phyloP scores from a whole-genome alignment of 2,113 vertebrate species.

The Ctenomys sociabilis region DNA sequence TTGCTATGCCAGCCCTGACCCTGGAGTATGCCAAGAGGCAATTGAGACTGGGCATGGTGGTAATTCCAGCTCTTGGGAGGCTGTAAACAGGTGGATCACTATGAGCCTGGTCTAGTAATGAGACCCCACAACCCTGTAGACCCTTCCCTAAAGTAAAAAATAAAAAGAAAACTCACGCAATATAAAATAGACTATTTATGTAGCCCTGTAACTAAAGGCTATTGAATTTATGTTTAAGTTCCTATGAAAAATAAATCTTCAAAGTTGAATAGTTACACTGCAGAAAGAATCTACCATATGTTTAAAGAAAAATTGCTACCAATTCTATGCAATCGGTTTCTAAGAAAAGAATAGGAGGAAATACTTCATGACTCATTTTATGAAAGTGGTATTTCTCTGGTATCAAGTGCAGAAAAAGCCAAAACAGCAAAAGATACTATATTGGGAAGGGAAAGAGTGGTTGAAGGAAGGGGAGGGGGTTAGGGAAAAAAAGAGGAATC shows the following conservation, averaged over 20 bases:
- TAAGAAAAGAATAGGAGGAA: not conserved
- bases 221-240: not conserved
- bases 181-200: not conserved
- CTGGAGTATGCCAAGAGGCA: too few species aligned
- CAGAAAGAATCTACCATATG: not conserved
- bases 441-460: too few species aligned
- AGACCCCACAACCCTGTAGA: too few species aligned
- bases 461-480: too few species aligned
- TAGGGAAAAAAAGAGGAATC: too few species aligned
- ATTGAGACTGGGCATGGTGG: too few species aligned
- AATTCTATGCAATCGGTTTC: not conserved
- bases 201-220: not conserved
- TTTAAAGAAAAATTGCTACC: not conserved
- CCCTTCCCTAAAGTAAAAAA: too few species aligned
- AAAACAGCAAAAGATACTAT: not conserved
- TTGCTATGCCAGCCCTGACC: too few species aligned
- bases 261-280: not conserved
- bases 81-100: too few species aligned
- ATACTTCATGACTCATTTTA: not conserved
- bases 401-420: not conserved
- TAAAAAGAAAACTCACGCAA: not conserved
- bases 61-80: too few species aligned
- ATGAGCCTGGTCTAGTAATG: too few species aligned
- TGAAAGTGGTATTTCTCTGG: not conserved
- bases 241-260: not conserved